These are phyloP conservation scores for Camponotus pennsylvanicus DNA, from an alignment of 1,140 invertebrate species.

Conservation along the genomic window DNA sequence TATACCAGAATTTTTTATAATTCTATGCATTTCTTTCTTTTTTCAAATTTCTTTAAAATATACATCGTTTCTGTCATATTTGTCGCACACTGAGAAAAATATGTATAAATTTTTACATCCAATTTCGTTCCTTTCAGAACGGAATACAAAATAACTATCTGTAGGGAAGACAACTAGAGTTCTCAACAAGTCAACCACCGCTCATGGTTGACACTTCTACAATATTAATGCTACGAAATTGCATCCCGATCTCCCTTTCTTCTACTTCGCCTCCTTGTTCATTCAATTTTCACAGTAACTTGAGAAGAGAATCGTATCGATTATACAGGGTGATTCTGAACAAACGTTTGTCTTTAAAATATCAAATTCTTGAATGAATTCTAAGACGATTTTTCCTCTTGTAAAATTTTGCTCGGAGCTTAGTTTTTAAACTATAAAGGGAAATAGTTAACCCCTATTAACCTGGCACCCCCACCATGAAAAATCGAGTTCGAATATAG, in stretches of 20 bases:
- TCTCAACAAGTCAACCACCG: neutral
- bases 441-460: too few relatives aligned
- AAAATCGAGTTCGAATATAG: too few relatives aligned
- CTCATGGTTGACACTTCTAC: conserved; percentile 24
- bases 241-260: neutral
- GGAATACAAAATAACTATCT: neutral
- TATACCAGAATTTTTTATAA: neutral
- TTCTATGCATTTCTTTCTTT: neutral
- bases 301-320: conserved; percentile 8
- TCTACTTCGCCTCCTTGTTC: neutral
- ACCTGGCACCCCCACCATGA: too few relatives aligned
- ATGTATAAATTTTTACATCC: conserved; percentile 26
- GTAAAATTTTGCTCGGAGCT: too few relatives aligned
- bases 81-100: neutral
- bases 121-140: neutral
- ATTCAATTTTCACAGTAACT: neutral
- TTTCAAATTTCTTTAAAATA: neutral
- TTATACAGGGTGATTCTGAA: too few relatives aligned
- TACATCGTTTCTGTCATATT: neutral
- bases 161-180: conserved; percentile 9
- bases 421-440: too few relatives aligned
- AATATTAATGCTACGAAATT: conserved; percentile 49
- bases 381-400: too few relatives aligned
- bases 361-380: too few relatives aligned
- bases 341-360: too few relatives aligned